Base-by-base conservation (phyloP, 2,113 vertebrate species). In the Oceanites oceanicus region DNA sequence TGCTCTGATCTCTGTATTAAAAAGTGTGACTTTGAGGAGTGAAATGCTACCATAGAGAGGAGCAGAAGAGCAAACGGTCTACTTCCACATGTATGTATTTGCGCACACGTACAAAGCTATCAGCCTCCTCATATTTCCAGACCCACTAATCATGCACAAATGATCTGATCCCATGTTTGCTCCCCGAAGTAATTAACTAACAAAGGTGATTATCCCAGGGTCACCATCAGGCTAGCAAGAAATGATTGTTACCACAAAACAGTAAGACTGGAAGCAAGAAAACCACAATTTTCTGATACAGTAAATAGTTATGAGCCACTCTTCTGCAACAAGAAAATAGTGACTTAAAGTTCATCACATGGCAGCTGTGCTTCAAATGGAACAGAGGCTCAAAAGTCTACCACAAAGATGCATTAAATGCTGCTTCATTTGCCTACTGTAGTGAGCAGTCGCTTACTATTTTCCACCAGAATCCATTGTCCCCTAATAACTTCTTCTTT, bases 131-230 rank as follows among this genome's bases (percentile, higher is more conserved):
- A 0, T 71, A 19, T 61, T 77, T 91, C 89, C 84, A 96, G 70
- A 82, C 30, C 34, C 42, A 45, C 91, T 94, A 96, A 96, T 94
- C 88, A 86, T 74, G 92, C 95, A 92, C 92, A 97, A 94, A 94
- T 44, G 1, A 82, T 58, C 90, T 82, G 76, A 92, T 87, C 76
- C 88, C 30, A 21, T 5, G 1, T 92, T 97, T 95, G 58, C 34
- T 96, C 90, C 88, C 90, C 0, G 0, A 95, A 92, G 92, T 79
- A 95, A 96, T 96, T 96, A 97, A 86, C 83, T 66, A 89, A 87
- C 45, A 91, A 94, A 93, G 85, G 53, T 95, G 83, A 93, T 96
- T 96, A 96, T 89, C 62, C 83, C 77, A 49, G 82, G 58, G 76
- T 86, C 76, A 95, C 77, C 90, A 86, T 74, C 71, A 86, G 76